Conservation (phyloP, 1,140 invertebrate species). For the Ericerus pela region DNA sequence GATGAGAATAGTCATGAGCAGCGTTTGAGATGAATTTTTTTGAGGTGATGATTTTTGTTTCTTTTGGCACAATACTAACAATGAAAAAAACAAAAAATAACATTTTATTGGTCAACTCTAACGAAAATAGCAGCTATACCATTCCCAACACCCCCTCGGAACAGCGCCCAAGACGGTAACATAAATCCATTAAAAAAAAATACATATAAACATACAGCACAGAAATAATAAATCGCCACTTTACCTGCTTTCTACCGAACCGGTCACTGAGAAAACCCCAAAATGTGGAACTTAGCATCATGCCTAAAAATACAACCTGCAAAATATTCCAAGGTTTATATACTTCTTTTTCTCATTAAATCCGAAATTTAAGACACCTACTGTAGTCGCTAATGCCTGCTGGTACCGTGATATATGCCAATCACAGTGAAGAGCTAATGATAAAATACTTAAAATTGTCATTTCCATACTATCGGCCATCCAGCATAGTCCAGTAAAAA, state of each 20-base stretch:
- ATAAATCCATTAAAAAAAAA: too few species aligned
- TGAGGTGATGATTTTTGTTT: too few species aligned
- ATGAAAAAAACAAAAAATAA: too few species aligned
- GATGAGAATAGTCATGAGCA: too few species aligned
- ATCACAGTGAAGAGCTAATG: constrained; percentile 81
- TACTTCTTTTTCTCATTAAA: background rate
- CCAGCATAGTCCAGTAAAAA: constrained; percentile 78
- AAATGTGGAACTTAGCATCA: constrained; percentile 92
- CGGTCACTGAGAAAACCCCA: constrained; percentile 91
- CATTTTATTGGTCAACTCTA: too few species aligned
- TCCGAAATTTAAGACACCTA: constrained; percentile 27
- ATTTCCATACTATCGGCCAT: constrained; percentile 99
- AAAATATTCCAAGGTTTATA: constrained; percentile 26
- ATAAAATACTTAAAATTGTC: constrained; percentile 87
- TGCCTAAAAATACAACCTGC: constrained; percentile 82
- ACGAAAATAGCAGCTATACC: too few species aligned
- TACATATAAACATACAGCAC: too few species aligned
- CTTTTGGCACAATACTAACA: too few species aligned
- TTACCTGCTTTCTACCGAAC: constrained; percentile 79
- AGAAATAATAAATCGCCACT: too few species aligned
- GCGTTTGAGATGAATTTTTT: too few species aligned
- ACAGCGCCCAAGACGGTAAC: too few species aligned
- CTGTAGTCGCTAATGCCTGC: constrained; percentile 57
- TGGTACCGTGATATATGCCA: constrained; percentile 77
- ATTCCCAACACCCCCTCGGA: too few species aligned